A percentile compares a stretch with the other conserved stretches of the same genome.
Conservation (phyloP, 2,797 vertebrate species). For the Nannoperca australis region DNA sequence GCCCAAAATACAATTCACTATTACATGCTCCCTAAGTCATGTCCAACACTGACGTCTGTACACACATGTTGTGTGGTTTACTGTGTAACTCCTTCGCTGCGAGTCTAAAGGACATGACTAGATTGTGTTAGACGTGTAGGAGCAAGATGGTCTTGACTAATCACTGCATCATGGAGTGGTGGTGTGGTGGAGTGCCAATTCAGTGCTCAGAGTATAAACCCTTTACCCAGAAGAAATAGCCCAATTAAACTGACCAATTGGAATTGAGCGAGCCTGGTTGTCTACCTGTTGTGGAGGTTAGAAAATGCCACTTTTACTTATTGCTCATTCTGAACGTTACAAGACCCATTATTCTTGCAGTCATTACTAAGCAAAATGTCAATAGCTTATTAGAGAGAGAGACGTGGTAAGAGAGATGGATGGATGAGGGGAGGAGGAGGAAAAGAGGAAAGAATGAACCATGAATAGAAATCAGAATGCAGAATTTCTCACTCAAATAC, state of each 20-base stretch:
- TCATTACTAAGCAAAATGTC: constrained; percentile 81
- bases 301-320: constrained; percentile 74
- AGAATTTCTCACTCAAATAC: constrained; percentile 8
- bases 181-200: constrained; percentile 31
- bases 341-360: constrained; percentile 72
- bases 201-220: constrained; percentile 31
- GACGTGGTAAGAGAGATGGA: constrained; percentile 54
- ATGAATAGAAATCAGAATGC: neutral
- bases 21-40: neutral
- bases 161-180: constrained; percentile 25
- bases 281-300: constrained; percentile 61
- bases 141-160: constrained; percentile 51
- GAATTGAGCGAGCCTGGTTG: constrained; percentile 51
- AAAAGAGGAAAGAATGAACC: constrained; percentile 10
- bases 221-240: constrained; percentile 52
- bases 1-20: neutral
- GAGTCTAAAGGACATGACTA: constrained; percentile 35
- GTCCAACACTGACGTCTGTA: constrained; percentile 19
- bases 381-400: constrained; percentile 74
- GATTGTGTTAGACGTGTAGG: constrained; percentile 27
- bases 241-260: constrained; percentile 69
- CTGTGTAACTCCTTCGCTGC: neutral
- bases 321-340: constrained; percentile 63
- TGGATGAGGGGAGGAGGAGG: constrained; percentile 21
- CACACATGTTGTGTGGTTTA: neutral